Evolutionary conservation across 2,888 invertebrate genomes (phyloP).

Genomic region (Glyphotaelius pellucidus): DNA sequence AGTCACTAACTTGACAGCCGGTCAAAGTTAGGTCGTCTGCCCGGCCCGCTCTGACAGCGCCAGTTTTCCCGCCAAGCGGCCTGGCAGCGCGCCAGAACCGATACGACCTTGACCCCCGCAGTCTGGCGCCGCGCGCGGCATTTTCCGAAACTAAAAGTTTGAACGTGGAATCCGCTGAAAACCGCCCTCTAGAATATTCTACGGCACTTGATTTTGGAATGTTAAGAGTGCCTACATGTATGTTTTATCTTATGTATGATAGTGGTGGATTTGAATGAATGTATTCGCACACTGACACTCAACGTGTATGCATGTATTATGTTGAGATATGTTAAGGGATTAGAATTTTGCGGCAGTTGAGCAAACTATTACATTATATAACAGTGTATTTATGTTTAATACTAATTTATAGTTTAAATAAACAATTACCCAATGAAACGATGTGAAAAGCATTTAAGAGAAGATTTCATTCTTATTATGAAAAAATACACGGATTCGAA

Average conservation of each 20-base stretch:
- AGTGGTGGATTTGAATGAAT: neutral
- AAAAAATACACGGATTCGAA: too few species aligned
- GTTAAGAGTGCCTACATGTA: neutral
- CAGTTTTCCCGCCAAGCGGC: neutral
- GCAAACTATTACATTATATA: too few species aligned
- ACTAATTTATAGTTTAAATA: too few species aligned
- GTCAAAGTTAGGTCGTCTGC: neutral
- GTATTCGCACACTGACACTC: neutral
- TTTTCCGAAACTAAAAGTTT: constrained; percentile 20
- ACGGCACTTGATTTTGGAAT: neutral
- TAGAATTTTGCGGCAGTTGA: too few species aligned
- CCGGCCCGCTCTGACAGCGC: constrained; percentile 16
- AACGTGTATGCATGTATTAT: neutral
- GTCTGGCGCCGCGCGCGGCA: constrained; percentile 12
- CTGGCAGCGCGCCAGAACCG: constrained; percentile 57
- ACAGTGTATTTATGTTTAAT: too few species aligned
- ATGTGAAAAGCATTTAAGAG: too few species aligned
- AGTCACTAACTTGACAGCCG: neutral
- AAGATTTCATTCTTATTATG: too few species aligned
- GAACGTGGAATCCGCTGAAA: neutral
- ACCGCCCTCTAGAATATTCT: neutral
- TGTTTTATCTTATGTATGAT: neutral
- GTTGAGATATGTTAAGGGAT: too few species aligned
- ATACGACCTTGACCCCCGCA: constrained; percentile 59
- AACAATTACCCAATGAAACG: too few species aligned